These are phyloP conservation scores for Syngnathus acus DNA, from an alignment of 2,797 vertebrate genomes.

Conservation along the genomic window DNA sequence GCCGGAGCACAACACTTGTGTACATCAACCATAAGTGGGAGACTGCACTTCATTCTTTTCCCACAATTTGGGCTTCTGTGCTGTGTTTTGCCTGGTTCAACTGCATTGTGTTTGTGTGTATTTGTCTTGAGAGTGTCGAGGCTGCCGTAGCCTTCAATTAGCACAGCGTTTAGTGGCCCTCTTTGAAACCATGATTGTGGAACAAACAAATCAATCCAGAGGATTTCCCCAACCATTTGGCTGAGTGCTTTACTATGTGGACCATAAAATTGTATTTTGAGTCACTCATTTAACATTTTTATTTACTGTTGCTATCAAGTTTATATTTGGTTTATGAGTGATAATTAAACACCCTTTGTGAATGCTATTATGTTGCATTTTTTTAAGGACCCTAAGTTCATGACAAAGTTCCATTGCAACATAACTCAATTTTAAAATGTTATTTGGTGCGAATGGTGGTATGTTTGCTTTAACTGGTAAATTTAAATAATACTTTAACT, in stretches of 20 bases:
- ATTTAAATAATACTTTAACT: too few species aligned
- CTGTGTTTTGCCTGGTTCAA: slow-evolving; percentile 45
- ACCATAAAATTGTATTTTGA: slow-evolving; percentile 4
- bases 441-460: too few species aligned
- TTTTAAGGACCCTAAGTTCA: background rate
- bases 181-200: slow-evolving; percentile 62
- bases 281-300: background rate
- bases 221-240: slow-evolving; percentile 3
- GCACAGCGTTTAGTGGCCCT: slow-evolving; percentile 60
- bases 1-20: slow-evolving; percentile 52
- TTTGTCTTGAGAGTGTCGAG: slow-evolving; percentile 60
- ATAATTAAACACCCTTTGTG: background rate
- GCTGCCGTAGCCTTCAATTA: slow-evolving; percentile 65
- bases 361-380: background rate
- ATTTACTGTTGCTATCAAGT: slow-evolving; percentile 1
- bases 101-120: slow-evolving; percentile 62
- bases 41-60: slow-evolving; percentile 56
- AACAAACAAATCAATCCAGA: slow-evolving; percentile 64
- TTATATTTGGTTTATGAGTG: background rate
- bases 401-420: background rate
- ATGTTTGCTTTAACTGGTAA: too few species aligned
- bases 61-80: slow-evolving; percentile 42
- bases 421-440: background rate
- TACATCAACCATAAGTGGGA: slow-evolving; percentile 62
- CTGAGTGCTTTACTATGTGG: background rate